Base-by-base conservation (phyloP, 1,140 invertebrate genomes). In the Papilio polyxenes region DNA sequence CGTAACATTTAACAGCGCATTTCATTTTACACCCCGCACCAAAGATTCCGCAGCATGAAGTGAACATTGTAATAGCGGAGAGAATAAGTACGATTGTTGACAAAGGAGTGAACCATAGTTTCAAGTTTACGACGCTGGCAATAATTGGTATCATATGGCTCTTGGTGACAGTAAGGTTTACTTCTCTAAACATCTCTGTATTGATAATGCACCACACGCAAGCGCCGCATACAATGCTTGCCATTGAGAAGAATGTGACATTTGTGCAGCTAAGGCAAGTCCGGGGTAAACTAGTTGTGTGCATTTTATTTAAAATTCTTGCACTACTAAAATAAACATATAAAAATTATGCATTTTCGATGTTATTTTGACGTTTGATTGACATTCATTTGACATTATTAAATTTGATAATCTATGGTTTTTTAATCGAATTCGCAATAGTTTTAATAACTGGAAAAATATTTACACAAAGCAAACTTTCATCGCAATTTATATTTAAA, bases 241-340 rank as follows among this genome's bases (percentile, higher is more conserved):
- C 88, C 10, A 91, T 80, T n/a, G 92, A 59, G 74, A 93, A 92
- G 82, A 91, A 93, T 6, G 92, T 56, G 49, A 94, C 82, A 53
- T 94, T 94, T 37, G 90, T 92, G 81, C 92, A 93, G 9, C 91
- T 91, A 37, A 94, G 86, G 85, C 93, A 94, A 40, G 91, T 93
- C 13, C 93, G 86, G 8, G 92, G 93, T 53, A 93, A 84, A 13
- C 88, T 88, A 75, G 90, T 82, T 78, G 92, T 88, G 75, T 94
- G 92, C 93, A 94, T 94, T 89, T 87, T 89, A 40, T 15, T 37
- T 77, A 53, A 53, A 53, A 77, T 53, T 53, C 20, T 23, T 77
- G 31, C 20, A 53, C 80, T 75, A 82, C 59, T 65, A 82, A 81
- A 82, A 81, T 62, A 48, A 76, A 40, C 62, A 72, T 83, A 82